These are phyloP conservation scores for Sitta carolinensis DNA, from an alignment of 2,797 vertebrate genomes.

Conservation along the genomic window DNA sequence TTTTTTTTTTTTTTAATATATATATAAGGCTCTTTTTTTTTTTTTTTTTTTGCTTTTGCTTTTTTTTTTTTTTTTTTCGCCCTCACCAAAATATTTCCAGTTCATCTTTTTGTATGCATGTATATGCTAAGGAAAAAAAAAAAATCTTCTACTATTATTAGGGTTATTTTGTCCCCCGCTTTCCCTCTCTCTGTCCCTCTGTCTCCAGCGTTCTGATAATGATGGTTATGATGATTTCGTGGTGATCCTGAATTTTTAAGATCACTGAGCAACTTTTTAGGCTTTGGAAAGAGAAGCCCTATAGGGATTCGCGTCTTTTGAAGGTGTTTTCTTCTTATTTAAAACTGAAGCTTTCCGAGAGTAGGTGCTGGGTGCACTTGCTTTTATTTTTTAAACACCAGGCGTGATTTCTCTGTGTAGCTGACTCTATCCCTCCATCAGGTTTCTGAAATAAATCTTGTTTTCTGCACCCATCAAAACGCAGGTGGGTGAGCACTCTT, in stretches of 20 bases:
- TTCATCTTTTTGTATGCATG: neutral
- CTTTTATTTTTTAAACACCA: conserved; percentile 56
- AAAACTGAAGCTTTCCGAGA: conserved; percentile 65
- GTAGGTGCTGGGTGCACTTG: conserved; percentile 26
- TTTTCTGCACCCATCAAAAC: conserved; percentile 63
- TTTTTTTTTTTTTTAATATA: neutral
- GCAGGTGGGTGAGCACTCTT: conserved; percentile 73
- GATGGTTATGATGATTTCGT: conserved; percentile 25
- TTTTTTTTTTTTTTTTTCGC: neutral
- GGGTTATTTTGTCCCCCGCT: conserved; percentile 7
- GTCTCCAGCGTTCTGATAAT: neutral
- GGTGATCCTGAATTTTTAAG: conserved; percentile 56
- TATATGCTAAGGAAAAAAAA: neutral
- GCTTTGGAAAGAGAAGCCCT: conserved; percentile 52
- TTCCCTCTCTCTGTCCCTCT: neutral
- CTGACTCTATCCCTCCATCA: conserved; percentile 45
- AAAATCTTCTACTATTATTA: neutral
- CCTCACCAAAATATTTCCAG: conserved; percentile 2
- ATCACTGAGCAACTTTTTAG: conserved; percentile 57
- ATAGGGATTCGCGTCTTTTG: conserved; percentile 69
- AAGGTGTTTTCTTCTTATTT: conserved; percentile 64
- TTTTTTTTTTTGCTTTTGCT: neutral
- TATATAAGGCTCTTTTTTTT: neutral
- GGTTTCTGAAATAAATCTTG: conserved; percentile 62
- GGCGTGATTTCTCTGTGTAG: conserved; percentile 66